Conservation (phyloP, 2,113 vertebrate species). For the Lophochroa leadbeateri region DNA sequence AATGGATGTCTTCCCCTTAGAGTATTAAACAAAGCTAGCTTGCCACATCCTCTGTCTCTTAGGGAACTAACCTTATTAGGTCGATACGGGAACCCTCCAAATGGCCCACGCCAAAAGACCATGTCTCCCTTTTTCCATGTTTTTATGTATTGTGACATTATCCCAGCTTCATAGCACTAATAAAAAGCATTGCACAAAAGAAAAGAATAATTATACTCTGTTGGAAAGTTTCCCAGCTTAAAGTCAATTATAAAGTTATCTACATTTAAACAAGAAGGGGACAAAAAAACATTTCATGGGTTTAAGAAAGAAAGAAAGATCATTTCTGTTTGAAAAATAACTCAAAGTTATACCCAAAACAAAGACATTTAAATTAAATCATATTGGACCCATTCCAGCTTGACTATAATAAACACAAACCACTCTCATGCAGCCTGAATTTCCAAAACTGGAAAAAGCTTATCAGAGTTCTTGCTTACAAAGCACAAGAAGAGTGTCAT, state of each 20-base stretch:
- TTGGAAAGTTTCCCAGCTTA: constrained; percentile 54
- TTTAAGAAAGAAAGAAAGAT: constrained; percentile 49
- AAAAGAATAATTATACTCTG: constrained; percentile 40
- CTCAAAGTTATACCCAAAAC: constrained; percentile 53
- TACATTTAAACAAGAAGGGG: constrained; percentile 31
- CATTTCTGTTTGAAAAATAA: constrained; percentile 55
- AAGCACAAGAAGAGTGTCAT: constrained; percentile 43
- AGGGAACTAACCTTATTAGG: constrained; percentile 77
- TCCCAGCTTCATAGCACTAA: constrained; percentile 78
- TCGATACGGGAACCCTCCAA: constrained; percentile 79
- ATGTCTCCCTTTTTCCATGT: constrained; percentile 75
- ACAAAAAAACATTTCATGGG: background rate
- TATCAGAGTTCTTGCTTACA: constrained; percentile 56
- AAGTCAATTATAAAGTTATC: constrained; percentile 55
- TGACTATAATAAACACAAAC: constrained; percentile 50
- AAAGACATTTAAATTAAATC: constrained; percentile 58
- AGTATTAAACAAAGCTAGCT: constrained; percentile 3
- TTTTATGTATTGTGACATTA: constrained; percentile 79
- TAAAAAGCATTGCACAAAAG: constrained; percentile 56
- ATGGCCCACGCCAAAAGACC: constrained; percentile 80
- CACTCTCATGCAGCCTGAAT: constrained; percentile 30
- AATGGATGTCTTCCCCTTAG: background rate
- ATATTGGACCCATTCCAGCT: constrained; percentile 49
- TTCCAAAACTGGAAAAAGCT: constrained; percentile 61
- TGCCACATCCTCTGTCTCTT: background rate